A percentile compares a stretch with the other conserved stretches of the same genome.
Conservation (phyloP, 2,113 vertebrate genomes). For the Neofelis nebulosa region DNA sequence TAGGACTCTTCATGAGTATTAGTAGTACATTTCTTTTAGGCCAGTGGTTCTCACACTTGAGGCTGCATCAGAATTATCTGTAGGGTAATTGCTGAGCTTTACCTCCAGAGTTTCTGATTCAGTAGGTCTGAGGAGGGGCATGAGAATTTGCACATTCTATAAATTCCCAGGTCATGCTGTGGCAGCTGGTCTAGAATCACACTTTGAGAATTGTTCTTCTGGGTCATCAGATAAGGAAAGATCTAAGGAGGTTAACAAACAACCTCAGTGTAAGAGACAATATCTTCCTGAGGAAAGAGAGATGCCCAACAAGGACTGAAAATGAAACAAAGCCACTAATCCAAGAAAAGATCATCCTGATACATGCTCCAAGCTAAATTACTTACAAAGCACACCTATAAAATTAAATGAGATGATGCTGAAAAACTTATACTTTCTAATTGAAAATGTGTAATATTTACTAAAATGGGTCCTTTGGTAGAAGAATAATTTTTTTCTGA, state of each 20-base stretch:
- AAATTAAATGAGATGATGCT: constrained; percentile 24
- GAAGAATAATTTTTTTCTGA: neutral
- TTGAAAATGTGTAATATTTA: neutral
- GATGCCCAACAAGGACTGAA: neutral
- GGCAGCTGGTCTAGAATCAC: neutral
- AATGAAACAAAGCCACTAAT: neutral
- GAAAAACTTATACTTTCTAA: neutral
- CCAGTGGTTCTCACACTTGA: neutral
- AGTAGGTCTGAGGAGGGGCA: neutral
- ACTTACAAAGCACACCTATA: neutral
- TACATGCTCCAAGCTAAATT: neutral
- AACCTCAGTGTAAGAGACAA: neutral
- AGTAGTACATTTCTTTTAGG: neutral
- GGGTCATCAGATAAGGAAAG: neutral
- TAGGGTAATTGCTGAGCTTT: neutral
- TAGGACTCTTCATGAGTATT: neutral
- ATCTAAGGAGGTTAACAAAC: neutral
- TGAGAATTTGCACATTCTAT: neutral
- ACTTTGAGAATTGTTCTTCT: neutral
- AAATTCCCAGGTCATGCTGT: neutral
- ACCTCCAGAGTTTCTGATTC: neutral
- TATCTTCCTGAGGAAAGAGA: neutral
- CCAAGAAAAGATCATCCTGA: neutral
- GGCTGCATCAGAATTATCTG: neutral
- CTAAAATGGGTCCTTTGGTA: neutral